phyloP scores from a whole-genome alignment of 2,888 invertebrate species.

The Drosophila anomalata region DNA sequence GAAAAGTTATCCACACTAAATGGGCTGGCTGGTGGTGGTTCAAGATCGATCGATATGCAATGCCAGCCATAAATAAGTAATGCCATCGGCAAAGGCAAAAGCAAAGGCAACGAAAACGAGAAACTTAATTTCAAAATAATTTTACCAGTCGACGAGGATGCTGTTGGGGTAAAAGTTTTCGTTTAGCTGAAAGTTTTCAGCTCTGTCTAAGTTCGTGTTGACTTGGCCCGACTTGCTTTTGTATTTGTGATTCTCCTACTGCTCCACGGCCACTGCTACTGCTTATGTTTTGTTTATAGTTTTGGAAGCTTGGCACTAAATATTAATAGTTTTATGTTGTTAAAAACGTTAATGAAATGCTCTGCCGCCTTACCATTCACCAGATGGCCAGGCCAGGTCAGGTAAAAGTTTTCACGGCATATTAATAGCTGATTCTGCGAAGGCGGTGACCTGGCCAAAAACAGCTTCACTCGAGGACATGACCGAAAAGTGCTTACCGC shows the following conservation, averaged over 20 bases:
- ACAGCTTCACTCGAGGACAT: conserved; percentile 52
- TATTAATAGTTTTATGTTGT: conserved; percentile 71
- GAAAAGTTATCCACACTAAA: conserved; percentile 48
- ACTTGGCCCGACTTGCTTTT: conserved; percentile 26
- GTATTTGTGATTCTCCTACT: conserved; percentile 15
- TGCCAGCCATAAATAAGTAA: conserved; percentile 71
- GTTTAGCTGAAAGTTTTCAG: conserved; percentile 59
- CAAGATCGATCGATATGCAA: conserved; percentile 73
- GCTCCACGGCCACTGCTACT: conserved; percentile 10
- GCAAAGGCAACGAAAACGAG: conserved; percentile 30
- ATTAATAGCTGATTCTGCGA: conserved; percentile 50
- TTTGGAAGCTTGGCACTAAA: conserved; percentile 49
- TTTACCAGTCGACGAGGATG: conserved; percentile 44
- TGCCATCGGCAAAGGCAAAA: conserved; percentile 45
- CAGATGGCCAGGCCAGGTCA: conserved; percentile 28
- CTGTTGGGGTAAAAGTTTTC: conserved; percentile 50
- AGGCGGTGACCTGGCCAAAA: conserved; percentile 50
- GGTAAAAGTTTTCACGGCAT: conserved; percentile 47
- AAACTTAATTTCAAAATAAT: conserved; percentile 77
- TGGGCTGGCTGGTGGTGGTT: conserved; percentile 42
- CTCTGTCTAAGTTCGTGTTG: conserved; percentile 46
- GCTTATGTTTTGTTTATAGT: conserved; percentile 66
- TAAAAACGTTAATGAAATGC: conserved; percentile 74
- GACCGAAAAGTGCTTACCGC: conserved; percentile 65
- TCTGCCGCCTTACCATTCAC: conserved; percentile 33